These are phyloP conservation scores for Rhaphigaster nebulosa DNA, from an alignment of 2,888 invertebrate genomes.

Conservation along the genomic window DNA sequence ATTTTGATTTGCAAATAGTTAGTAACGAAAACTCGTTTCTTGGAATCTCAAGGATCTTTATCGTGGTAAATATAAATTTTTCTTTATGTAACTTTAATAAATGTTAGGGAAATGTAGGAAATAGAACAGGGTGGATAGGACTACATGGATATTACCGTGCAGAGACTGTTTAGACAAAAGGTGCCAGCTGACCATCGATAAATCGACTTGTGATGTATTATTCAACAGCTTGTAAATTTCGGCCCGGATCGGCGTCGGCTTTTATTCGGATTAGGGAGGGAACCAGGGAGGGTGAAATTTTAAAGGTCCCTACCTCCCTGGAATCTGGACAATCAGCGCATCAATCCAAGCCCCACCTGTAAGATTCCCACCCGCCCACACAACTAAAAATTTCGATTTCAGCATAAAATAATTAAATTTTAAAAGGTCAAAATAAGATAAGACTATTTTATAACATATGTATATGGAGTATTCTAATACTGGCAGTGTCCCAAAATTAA, in stretches of 20 bases:
- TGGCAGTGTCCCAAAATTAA: too few relatives aligned
- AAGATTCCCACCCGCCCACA: not conserved
- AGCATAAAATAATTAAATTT: not conserved
- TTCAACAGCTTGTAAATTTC: constrained; percentile 42
- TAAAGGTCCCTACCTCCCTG: not conserved
- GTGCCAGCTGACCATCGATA: constrained; percentile 19
- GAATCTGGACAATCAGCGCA: not conserved
- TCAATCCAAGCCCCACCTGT: not conserved
- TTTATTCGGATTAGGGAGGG: constrained; percentile 40
- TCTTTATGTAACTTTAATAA: not conserved
- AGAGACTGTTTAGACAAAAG: constrained; percentile 13
- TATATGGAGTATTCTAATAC: too few relatives aligned
- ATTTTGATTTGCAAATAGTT: too few relatives aligned
- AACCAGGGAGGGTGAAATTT: not conserved
- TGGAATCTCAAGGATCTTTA: too few relatives aligned
- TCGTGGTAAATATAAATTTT: too few relatives aligned
- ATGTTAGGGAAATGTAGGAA: not conserved
- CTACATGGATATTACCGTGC: not conserved
- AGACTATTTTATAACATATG: too few relatives aligned
- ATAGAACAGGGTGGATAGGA: not conserved
- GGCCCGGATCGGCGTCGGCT: not conserved
- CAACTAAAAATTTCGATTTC: not conserved
- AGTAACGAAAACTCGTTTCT: too few relatives aligned
- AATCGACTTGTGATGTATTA: constrained; percentile 43
- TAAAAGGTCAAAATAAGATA: too few relatives aligned